Base-by-base conservation (phyloP, 2,888 invertebrate species). In the Drosophila algonquin region DNA sequence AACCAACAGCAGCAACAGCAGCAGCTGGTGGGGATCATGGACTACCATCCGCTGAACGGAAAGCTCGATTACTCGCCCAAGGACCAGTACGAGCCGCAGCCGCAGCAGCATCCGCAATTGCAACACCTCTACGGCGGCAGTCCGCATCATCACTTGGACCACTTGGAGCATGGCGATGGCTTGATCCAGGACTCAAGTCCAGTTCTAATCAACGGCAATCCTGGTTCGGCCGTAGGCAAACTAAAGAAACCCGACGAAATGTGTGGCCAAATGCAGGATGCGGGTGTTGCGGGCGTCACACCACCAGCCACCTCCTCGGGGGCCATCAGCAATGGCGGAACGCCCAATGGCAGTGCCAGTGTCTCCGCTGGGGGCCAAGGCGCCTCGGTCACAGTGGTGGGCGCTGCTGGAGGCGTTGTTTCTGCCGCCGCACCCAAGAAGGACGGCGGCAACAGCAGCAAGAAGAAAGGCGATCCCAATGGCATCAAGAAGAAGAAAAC, bases 401-500 rank as follows among this genome's bases (percentile, higher is more conserved):
- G 24, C n/a, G 30, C 47, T 35, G 47, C 55, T 45, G 71, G 57
- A 9, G 62, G 61, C 18, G 64, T 53, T 8, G 35, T 14, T 14
- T 40, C 54, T 3, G 58, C 61, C 7, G 54, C 70, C 47, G 72
- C 63, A 4, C 50, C 80, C 75, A 95, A 94, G 89, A 95, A 95
- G 82, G 96, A 96, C 89, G 95, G 95, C 89, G 95, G 95, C 47
- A 81, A 55, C 65, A 75, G 63, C 65, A 81, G 73, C 62, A 95
- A 95, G 92, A 96, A 97, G 92, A 97, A 97, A 92, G 94, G 94
- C 83, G 96, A 96, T 91, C 96, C 96, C 86, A 97, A 96, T 91
- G 96, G 96, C 54, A 96, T 97, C 45, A 97, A 97, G 92, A 97
- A 97, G 93, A 97, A 97, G 93, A 97, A 97, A 93, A 97, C 97